A percentile compares a stretch with the other conserved stretches of the same genome.
Evolutionary conservation across 2,888 invertebrate species (phyloP).

Genomic region (Philopedon plagiatum): DNA sequence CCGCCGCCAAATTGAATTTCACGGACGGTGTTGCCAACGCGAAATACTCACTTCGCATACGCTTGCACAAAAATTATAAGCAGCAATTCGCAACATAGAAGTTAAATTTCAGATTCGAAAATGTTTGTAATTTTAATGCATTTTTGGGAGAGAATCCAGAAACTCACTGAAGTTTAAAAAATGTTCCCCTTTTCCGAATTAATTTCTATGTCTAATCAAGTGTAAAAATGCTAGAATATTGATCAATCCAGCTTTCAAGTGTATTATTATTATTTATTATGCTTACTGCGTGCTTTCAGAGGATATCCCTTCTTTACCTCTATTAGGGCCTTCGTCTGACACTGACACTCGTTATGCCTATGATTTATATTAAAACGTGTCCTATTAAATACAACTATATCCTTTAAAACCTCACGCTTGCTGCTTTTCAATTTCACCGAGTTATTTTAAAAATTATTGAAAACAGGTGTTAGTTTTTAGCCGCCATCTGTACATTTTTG

Average conservation of each 20-base stretch:
- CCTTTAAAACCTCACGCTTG: not conserved
- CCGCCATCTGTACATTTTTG: not conserved
- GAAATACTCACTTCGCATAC: too few species aligned
- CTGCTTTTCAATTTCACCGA: not conserved
- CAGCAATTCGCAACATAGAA: too few species aligned
- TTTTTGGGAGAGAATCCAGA: too few species aligned
- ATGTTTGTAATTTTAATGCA: too few species aligned
- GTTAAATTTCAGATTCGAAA: too few species aligned
- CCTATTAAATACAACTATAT: not conserved
- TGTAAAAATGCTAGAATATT: not conserved
- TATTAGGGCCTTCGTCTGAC: not conserved
- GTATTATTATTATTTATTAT: too few species aligned
- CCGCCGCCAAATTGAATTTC: too few species aligned
- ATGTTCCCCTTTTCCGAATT: not conserved
- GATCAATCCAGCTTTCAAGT: too few species aligned
- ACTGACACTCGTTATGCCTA: not conserved
- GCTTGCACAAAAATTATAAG: too few species aligned
- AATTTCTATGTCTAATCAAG: not conserved
- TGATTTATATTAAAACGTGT: not conserved
- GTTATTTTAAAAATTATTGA: not conserved
- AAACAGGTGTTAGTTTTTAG: not conserved
- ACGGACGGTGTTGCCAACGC: too few species aligned
- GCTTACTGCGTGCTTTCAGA: not conserved
- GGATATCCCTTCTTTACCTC: conserved; percentile 1
- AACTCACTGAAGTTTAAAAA: too few species aligned